phyloP scores from a whole-genome alignment of 1,140 invertebrate species.

The Druon quercuslanigerum region DNA sequence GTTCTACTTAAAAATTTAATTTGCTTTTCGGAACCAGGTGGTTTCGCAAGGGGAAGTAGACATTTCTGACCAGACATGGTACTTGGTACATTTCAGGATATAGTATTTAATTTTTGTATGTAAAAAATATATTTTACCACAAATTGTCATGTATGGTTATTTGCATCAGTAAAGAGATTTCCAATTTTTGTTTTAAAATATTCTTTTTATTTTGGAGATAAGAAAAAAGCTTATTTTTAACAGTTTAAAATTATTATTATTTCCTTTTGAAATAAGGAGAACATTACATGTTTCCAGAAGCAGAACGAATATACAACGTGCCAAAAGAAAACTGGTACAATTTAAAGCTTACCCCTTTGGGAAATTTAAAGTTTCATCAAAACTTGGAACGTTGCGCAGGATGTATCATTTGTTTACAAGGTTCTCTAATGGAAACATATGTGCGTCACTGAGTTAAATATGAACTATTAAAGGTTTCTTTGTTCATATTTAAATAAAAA shows the following conservation, averaged over 20 bases:
- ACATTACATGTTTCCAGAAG: slow-evolving; percentile 1
- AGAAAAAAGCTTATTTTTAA: neutral
- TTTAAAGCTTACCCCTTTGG: slow-evolving; percentile 20
- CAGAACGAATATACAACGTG: neutral
- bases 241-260: neutral
- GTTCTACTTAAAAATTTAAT: neutral
- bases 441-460: no score
- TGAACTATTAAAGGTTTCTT: no score
- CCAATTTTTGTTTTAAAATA: neutral
- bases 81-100: no score
- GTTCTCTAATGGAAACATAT: neutral
- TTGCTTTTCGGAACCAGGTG: neutral
- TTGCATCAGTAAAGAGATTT: no score
- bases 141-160: no score
- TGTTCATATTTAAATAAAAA: no score
- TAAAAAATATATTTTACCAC: no score
- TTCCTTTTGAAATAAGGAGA: neutral
- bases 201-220: neutral
- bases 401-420: slow-evolving; percentile 7
- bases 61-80: no score
- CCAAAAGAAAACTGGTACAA: slow-evolving; percentile 12
- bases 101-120: no score
- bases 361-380: slow-evolving; percentile 24
- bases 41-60: no score
- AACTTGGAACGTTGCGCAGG: neutral